Evolutionary conservation across 2,797 vertebrate species (phyloP), one percentile per base, ranked within the genome.

Genomic region (Muscicapa comitata): DNA sequence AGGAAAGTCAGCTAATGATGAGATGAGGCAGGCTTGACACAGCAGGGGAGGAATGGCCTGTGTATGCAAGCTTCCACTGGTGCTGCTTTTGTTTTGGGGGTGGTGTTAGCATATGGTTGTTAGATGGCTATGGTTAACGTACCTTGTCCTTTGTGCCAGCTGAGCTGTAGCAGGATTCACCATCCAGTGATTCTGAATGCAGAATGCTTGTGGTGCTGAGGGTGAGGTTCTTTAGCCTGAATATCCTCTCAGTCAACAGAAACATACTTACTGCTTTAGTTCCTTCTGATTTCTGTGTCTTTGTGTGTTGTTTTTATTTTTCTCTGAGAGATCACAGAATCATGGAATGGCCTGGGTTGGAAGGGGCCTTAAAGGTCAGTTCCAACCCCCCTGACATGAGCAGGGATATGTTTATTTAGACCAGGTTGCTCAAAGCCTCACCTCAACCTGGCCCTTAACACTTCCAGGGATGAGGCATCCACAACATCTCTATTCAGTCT

Each of bases 381-480:
- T 57, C 14, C 29, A 57, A 5, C 2, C 0, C 0, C 17, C 17
- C 33, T 23, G 13, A 29, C 29, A 24, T 40, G 7, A 50, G 12
- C 20, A 29, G 25, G 50, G 3, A 17, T 40, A 4, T 18, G 10
- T 65, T 47, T 5, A 1, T 31, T 31, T 77, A 58, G 33, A 70
- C 18, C 21, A 23, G 4, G 17, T 38, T 76, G 43, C 43, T 43
- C 42, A 63, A 55, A 70, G 37, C 28, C 24, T 11, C n/a, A 23
- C 25, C 28, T 31, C 37, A 33, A 3, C 43, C n/a, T 57, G n/a
- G 10, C 24, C 31, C 45, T 50, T 18, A 76, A 62, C 7, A 4
- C 8, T 45, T 82, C 5, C 8, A 25, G 17, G 37, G 12, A 45
- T 45, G 63, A 11, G 24, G 24, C 20, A 51, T 70, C 50, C n/a